Percentiles rank a stretch among this genome's conserved stretches.
phyloP scores from a whole-genome alignment of 2,113 vertebrate genomes.

The Anguilla rostrata region DNA sequence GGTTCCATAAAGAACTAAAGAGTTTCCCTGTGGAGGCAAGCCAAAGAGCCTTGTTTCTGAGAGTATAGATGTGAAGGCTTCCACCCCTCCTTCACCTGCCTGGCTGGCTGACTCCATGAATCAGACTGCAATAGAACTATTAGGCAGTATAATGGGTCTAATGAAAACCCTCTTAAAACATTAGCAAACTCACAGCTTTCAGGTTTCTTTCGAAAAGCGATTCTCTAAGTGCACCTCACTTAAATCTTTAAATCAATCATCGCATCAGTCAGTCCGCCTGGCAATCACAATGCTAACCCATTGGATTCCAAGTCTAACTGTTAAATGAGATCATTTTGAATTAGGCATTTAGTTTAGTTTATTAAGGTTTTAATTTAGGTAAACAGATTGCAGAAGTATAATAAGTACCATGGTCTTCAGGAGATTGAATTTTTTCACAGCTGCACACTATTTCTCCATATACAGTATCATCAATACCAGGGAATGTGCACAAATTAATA shows the following conservation, averaged over 20 bases:
- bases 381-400: not conserved
- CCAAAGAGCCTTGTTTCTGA: no score
- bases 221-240: not conserved
- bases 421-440: not conserved
- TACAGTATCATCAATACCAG: not conserved
- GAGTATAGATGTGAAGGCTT: not conserved
- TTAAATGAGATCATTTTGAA: not conserved
- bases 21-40: no score
- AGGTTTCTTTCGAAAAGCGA: not conserved
- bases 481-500: not conserved
- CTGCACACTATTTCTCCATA: not conserved
- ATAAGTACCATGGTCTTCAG: not conserved
- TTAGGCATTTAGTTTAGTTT: not conserved
- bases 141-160: not conserved
- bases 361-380: no score
- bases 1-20: no score
- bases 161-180: slow-evolving; percentile 7
- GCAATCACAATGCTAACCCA: not conserved
- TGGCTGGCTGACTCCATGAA: not conserved
- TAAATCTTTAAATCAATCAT: not conserved
- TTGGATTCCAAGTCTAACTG: not conserved
- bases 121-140: not conserved
- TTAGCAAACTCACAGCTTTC: not conserved
- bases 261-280: not conserved
- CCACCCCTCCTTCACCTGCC: not conserved